phyloP scores from a whole-genome alignment of 1,140 invertebrate genomes.

The Chironomus striatipennis region DNA sequence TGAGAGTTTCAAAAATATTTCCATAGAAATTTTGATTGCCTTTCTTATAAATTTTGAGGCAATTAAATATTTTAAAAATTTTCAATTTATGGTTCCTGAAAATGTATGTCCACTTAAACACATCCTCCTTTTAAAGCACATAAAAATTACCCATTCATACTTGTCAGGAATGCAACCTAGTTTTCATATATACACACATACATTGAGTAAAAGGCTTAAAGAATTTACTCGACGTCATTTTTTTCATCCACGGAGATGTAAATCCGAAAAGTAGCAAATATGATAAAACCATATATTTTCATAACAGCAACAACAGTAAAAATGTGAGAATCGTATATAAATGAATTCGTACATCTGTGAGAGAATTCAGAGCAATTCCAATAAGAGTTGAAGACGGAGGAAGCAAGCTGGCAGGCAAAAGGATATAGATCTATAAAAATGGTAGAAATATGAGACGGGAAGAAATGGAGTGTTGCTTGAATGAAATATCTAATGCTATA shows the following conservation, averaged over 20 bases:
- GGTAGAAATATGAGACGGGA: too few species aligned
- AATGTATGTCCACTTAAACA: too few species aligned
- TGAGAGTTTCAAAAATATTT: too few species aligned
- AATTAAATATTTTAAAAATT: too few species aligned
- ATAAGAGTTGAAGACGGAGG: neutral
- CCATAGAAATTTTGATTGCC: too few species aligned
- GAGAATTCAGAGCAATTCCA: too few species aligned
- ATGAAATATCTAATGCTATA: slow-evolving; percentile 6
- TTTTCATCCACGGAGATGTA: neutral
- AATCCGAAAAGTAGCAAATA: slow-evolving; percentile 18
- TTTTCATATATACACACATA: neutral
- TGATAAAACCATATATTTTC: slow-evolving; percentile 24
- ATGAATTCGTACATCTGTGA: neutral
- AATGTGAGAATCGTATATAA: neutral
- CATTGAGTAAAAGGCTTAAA: slow-evolving; percentile 1
- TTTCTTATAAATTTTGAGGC: too few species aligned
- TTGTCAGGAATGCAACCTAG: neutral
- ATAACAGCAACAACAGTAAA: neutral
- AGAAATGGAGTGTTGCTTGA: neutral
- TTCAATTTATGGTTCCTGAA: too few species aligned
- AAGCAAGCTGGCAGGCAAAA: neutral
- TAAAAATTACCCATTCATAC: neutral
- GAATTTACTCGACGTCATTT: slow-evolving; percentile 1
- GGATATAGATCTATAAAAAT: neutral
- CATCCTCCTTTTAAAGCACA: too few species aligned